Conservation (phyloP, 2,113 vertebrate genomes). For the Meles meles region DNA sequence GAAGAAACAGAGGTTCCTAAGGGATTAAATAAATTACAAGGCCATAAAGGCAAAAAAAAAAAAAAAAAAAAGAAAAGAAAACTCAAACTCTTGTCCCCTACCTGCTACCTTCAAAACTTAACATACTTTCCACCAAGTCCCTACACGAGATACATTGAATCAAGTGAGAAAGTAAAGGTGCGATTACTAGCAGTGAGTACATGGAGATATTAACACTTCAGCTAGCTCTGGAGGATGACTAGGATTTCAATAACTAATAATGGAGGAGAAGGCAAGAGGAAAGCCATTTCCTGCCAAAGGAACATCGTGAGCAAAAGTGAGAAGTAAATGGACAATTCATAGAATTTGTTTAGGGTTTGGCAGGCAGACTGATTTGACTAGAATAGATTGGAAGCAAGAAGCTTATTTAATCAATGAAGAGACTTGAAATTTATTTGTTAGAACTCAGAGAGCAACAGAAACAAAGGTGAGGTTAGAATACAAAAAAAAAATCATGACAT, state of each 20-base stretch:
- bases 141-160: not conserved
- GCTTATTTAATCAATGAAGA: not conserved
- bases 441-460: not conserved
- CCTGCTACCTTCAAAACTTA: not conserved
- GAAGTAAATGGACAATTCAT: not conserved
- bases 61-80: not conserved
- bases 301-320: not conserved
- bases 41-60: not conserved
- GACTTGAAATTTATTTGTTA: not conserved
- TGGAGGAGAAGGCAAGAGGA: not conserved
- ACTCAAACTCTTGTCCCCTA: not conserved
- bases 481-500: not conserved
- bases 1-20: not conserved
- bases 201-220: not conserved
- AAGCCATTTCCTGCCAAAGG: not conserved
- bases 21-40: not conserved
- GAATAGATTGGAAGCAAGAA: not conserved
- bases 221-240: not conserved
- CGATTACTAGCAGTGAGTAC: not conserved
- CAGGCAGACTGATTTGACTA: not conserved
- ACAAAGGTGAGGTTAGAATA: conserved; percentile 1
- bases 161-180: not conserved
- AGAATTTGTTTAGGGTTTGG: not conserved
- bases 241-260: not conserved
- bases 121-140: not conserved